These are phyloP conservation scores for Malurus elegans DNA, from an alignment of 2,113 vertebrate species.

Conservation along the genomic window DNA sequence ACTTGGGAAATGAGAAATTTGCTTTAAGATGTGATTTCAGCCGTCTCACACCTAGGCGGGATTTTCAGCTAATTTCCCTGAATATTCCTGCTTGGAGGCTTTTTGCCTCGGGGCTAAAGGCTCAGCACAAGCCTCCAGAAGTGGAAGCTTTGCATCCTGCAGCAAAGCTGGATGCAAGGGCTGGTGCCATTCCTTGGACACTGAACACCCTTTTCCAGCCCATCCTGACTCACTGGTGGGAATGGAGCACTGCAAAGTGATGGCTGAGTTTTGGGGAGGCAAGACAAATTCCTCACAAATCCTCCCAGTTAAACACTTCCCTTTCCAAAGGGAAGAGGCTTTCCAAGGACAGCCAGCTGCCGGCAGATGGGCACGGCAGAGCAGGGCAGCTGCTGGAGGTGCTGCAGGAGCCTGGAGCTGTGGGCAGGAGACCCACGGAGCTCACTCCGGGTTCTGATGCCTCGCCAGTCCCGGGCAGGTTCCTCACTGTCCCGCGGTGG, in stretches of 20 bases:
- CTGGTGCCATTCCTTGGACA: neutral
- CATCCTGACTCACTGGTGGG: accelerated
- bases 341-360: neutral
- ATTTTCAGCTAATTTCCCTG: conserved; percentile 33
- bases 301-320: neutral
- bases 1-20: conserved; percentile 31
- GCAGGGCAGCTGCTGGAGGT: neutral
- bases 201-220: neutral
- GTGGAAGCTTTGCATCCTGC: neutral
- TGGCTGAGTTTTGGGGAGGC: neutral
- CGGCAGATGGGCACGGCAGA: neutral
- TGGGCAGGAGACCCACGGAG: neutral
- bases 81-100: neutral
- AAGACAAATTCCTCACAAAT: neutral
- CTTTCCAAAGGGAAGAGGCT: neutral
- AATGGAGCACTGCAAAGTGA: neutral
- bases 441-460: neutral
- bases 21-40: conserved; percentile 41
- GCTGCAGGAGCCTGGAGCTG: neutral
- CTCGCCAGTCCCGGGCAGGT: accelerated
- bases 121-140: neutral
- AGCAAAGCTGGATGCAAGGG: neutral
- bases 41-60: neutral
- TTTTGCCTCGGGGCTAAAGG: neutral
- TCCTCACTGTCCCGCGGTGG: accelerated